These are phyloP conservation scores for Neosilurus hyrtlii DNA, from an alignment of 2,797 vertebrate genomes.

Conservation along the genomic window DNA sequence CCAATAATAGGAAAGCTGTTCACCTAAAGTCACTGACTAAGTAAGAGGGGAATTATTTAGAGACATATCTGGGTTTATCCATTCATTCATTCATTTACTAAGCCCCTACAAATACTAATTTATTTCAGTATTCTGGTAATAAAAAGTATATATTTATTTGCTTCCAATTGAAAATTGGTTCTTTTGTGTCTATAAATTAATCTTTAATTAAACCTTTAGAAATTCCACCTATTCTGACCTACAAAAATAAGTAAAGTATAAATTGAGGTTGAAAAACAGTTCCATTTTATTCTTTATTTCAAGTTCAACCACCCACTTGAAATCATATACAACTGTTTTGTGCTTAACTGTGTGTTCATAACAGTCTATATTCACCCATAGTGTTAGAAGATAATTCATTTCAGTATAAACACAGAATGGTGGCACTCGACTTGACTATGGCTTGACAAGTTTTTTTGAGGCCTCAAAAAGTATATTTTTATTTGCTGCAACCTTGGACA, in stretches of 20 bases:
- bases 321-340: neutral
- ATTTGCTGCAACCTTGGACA: neutral
- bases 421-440: neutral
- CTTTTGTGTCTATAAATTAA: neutral
- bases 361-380: neutral
- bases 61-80: neutral
- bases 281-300: no score
- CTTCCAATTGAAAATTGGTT: neutral
- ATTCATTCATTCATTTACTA: neutral
- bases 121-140: neutral
- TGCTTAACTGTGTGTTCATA: neutral
- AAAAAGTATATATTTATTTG: neutral
- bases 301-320: neutral
- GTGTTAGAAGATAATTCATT: neutral
- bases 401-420: neutral
- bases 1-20: neutral
- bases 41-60: neutral
- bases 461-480: neutral
- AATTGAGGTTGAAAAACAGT: neutral
- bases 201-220: neutral
- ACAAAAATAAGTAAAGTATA: neutral
- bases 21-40: neutral
- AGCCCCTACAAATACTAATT: no score
- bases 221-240: neutral
- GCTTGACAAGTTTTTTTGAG: neutral